Conservation (phyloP, 30 jellyfish, hydroid and myxozoan species). For the Aurelia sp. region DNA sequence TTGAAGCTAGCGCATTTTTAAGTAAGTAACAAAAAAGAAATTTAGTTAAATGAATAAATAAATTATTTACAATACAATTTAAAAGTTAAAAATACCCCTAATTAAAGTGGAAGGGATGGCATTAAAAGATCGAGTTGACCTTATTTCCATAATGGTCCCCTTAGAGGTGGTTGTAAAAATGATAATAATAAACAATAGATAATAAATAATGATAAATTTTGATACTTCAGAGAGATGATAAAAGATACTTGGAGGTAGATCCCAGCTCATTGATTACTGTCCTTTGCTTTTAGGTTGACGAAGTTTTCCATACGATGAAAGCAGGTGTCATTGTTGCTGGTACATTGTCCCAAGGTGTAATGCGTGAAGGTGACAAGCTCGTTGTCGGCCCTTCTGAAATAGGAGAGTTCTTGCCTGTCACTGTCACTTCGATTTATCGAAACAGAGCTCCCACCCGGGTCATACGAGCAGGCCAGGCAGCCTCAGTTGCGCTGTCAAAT, state of each 20-base stretch:
- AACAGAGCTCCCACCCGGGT: slow-evolving; percentile 97
- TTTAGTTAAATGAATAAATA: too few species aligned
- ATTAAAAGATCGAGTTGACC: too few species aligned
- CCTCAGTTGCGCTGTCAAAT: slow-evolving; percentile 87
- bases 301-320: slow-evolving; percentile 80
- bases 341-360: slow-evolving; percentile 82
- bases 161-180: too few species aligned
- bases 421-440: slow-evolving; percentile 89
- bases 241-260: background rate
- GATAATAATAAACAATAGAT: too few species aligned
- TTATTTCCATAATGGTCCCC: too few species aligned
- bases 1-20: too few species aligned
- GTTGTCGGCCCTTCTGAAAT: slow-evolving; percentile 90
- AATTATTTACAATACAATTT: too few species aligned
- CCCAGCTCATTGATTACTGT: background rate
- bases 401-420: slow-evolving; percentile 82
- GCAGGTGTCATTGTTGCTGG: slow-evolving; percentile 98
- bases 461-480: slow-evolving; percentile 97
- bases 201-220: too few species aligned
- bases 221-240: background rate
- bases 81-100: too few species aligned
- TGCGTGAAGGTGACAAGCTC: slow-evolving; percentile 89
- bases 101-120: too few species aligned
- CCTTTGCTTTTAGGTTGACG: slow-evolving; percentile 74
- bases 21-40: too few species aligned